phyloP scores from a whole-genome alignment of 1,140 invertebrate species.

The Agrypnia vestita region DNA sequence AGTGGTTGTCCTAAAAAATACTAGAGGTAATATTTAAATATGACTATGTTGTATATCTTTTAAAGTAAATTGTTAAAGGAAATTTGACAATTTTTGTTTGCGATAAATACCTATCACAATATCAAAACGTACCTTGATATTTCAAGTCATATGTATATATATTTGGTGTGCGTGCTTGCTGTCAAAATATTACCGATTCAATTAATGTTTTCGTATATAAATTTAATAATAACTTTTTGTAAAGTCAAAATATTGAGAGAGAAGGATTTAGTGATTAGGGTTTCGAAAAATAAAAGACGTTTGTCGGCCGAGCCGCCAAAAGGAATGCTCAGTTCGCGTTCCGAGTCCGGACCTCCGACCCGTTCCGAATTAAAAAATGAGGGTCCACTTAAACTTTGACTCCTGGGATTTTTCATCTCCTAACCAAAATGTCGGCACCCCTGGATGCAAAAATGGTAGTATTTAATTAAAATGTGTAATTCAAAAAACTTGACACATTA shows the following conservation, averaged over 20 bases:
- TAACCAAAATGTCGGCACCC: conserved; percentile 27
- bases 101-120: no score
- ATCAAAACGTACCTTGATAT: no score
- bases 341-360: conserved; percentile 16
- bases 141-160: no score
- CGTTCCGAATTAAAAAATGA: conserved; percentile 10
- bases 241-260: background rate
- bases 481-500: background rate
- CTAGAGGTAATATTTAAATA: no score
- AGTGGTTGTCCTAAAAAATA: no score
- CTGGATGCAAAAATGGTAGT: conserved; percentile 16
- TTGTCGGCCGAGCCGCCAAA: background rate
- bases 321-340: background rate
- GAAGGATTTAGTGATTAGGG: background rate
- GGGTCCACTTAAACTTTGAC: conserved; percentile 9
- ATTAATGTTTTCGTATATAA: background rate
- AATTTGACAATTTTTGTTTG: no score
- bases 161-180: no score
- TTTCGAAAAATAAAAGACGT: background rate
- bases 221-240: no score
- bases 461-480: background rate
- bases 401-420: conserved; percentile 19
- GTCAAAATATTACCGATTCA: background rate
- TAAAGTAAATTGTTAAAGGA: no score
- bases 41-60: no score